These are phyloP conservation scores for Parapsyche elsis DNA, from an alignment of 1,140 invertebrate species.

Conservation along the genomic window DNA sequence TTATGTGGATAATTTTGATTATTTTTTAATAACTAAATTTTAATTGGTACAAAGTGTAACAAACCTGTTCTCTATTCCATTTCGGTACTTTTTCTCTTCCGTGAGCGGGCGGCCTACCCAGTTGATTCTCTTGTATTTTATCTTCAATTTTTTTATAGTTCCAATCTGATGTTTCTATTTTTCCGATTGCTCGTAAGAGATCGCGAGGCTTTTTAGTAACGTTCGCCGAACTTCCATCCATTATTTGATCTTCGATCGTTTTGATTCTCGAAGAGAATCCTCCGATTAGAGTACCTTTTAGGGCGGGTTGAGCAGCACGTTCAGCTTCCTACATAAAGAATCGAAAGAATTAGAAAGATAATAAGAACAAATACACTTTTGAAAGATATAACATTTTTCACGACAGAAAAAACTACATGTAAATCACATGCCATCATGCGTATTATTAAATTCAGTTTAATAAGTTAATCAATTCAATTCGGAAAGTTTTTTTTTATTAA, in stretches of 20 bases:
- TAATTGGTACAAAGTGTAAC: neutral
- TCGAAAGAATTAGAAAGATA: no score
- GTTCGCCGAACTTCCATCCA: conserved; percentile 64
- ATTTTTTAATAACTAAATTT: conserved; percentile 29
- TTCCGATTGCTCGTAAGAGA: conserved; percentile 86
- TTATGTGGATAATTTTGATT: neutral
- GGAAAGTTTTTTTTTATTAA: no score
- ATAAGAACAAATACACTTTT: no score
- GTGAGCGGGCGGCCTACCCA: conserved; percentile 72
- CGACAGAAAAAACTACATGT: neutral
- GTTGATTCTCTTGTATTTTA: conserved; percentile 87
- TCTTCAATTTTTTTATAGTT: conserved; percentile 91
- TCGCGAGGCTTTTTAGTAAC: conserved; percentile 86
- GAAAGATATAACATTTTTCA: no score
- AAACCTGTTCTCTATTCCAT: conserved; percentile 85
- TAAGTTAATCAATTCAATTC: neutral
- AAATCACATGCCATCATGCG: neutral
- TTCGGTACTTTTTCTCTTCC: conserved; percentile 87
- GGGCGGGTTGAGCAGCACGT: neutral
- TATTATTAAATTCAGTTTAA: neutral
- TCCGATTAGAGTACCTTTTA: neutral
- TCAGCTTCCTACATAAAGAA: conserved; percentile 26
- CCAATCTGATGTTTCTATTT: conserved; percentile 92
- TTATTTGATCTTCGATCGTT: conserved; percentile 39
- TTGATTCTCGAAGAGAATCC: conserved; percentile 29